Base-by-base conservation (phyloP, 2,113 vertebrate species). In the Pluvianellus socialis region DNA sequence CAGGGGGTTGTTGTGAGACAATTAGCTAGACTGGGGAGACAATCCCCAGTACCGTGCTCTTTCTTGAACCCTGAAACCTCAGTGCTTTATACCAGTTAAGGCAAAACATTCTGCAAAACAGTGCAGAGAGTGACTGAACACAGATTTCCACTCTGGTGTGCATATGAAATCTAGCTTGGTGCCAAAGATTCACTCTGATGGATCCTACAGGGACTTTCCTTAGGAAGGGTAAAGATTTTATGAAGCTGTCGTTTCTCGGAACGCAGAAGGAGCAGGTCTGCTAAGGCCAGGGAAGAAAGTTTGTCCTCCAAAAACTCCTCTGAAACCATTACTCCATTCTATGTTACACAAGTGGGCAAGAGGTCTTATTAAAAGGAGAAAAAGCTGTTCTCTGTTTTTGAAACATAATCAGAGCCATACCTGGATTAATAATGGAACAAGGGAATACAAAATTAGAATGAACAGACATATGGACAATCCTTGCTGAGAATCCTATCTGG, bases 401-500 rank as follows among this genome's bases (percentile, higher is more conserved):
- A 95, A 92, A 65, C n/a, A 67, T 47, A 71, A 79, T 96, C 75
- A 71, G 42, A 42, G 26, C 50, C 49, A 35, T 90, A 95, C 30
- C 62, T 82, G 84, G 68, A 89, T 94, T 92, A 85, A 73, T 63
- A 82, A 92, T 28, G 71, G 53, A 86, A 94, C 38, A 92, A 68
- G 44, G 70, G 58, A 80, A 65, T 72, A 71, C 12, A 92, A 94
- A 97, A 97, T 94, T 89, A 96, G 95, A 94, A 79, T 84, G 56
- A 94, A 53, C 63, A 74, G 81, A 81, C 95, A 94, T 92, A 91
- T 45, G 90, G 96, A 56, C 82, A 68, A 5, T 66, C 27, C 95
- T 96, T 96, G 88, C 92, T 95, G 94, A 65, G 91, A 90, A 93
- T 94, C 62, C 92, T 93, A 96, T 89, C 74, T 96, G 84, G 96